phyloP scores from a whole-genome alignment of 2,888 invertebrate species.

The Pseudoips prasinana region DNA sequence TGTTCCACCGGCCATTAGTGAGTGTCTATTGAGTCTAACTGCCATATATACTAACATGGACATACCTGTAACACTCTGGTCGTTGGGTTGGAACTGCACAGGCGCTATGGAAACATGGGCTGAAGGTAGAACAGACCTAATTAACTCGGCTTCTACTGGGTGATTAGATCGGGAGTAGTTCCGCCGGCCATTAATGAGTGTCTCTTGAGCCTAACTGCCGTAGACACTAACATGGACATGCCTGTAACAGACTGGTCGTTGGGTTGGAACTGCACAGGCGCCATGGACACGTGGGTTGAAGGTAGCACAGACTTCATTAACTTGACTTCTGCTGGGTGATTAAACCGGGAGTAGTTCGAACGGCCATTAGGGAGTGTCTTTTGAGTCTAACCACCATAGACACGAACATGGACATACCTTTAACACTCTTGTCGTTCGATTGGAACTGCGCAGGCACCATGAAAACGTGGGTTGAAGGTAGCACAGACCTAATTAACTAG shows the following conservation, averaged over 20 bases:
- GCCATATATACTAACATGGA: no score
- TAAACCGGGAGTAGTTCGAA: constrained; percentile 95
- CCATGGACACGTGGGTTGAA: constrained; percentile 89
- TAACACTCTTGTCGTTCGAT: constrained; percentile 54
- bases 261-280: constrained; percentile 86
- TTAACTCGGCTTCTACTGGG: constrained; percentile 93
- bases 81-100: constrained; percentile 83
- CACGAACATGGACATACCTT: no score
- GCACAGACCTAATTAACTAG: constrained; percentile 91
- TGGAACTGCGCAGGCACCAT: constrained; percentile 89
- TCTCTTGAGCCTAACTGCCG: no score
- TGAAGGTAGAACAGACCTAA: constrained; percentile 91
- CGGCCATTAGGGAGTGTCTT: no score
- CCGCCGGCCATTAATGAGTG: no score
- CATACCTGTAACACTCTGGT: constrained; percentile 36
- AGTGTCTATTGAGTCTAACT: no score
- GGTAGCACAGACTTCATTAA: constrained; percentile 92
- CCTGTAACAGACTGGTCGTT: constrained; percentile 48
- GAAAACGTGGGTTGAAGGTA: constrained; percentile 88
- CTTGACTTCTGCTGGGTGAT: constrained; percentile 94
- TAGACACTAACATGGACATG: no score
- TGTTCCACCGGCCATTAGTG: constrained; percentile 95
- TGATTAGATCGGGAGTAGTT: constrained; percentile 96
- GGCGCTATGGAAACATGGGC: constrained; percentile 90
- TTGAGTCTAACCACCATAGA: no score